These are phyloP conservation scores for Peromyscus nudipes DNA, from an alignment of 2,797 vertebrate species.

Conservation along the genomic window DNA sequence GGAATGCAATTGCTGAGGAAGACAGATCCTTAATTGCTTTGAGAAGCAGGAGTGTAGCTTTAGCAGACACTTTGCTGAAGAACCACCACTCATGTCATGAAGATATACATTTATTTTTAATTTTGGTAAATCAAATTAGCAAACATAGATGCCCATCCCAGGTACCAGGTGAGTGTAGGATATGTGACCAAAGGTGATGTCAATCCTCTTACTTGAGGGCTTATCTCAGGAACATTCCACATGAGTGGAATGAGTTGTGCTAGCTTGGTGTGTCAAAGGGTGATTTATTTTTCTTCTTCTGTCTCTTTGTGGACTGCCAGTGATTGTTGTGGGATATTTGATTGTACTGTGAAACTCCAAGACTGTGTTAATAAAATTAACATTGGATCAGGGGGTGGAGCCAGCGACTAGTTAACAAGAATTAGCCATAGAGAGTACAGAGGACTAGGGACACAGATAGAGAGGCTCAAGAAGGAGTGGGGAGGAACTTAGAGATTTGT, in stretches of 20 bases:
- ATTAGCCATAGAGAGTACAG: not conserved
- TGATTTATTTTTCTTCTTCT: not conserved
- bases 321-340: not conserved
- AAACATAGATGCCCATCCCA: not conserved
- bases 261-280: not conserved
- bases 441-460: not conserved
- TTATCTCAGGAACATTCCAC: not conserved
- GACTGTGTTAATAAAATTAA: not conserved
- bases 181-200: not conserved
- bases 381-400: not conserved
- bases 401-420: not conserved
- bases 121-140: not conserved
- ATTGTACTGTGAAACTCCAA: not conserved
- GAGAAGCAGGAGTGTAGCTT: not conserved
- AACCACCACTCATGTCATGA: not conserved
- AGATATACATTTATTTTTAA: not conserved
- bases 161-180: not conserved
- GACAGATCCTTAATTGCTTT: not conserved
- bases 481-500: not conserved
- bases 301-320: not conserved
- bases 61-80: not conserved
- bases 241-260: not conserved
- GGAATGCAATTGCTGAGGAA: not conserved
- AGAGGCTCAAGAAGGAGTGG: not conserved
- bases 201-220: not conserved